Percentiles rank a stretch among this genome's conserved stretches.
phyloP scores from a whole-genome alignment of 2,113 vertebrate species.

The Orientallactaga bullata region DNA sequence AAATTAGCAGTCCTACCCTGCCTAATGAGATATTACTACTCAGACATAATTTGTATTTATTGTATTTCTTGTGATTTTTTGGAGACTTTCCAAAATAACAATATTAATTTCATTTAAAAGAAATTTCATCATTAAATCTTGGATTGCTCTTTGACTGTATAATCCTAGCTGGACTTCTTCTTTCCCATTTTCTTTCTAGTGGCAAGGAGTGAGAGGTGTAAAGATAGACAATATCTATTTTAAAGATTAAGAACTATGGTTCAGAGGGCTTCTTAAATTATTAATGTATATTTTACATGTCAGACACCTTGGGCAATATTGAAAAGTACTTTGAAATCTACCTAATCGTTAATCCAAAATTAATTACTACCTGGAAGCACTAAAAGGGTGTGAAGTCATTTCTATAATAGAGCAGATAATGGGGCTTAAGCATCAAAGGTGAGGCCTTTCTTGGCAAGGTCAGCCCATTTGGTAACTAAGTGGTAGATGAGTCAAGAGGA shows the following conservation, averaged over 20 bases:
- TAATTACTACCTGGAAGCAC: neutral
- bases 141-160: neutral
- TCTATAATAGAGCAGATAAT: neutral
- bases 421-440: neutral
- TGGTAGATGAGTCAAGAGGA: neutral
- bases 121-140: neutral
- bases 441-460: neutral
- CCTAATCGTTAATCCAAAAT: neutral
- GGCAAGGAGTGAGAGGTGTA: neutral
- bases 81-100: constrained; percentile 2
- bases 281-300: neutral
- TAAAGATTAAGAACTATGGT: constrained; percentile 31
- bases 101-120: neutral
- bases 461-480: neutral
- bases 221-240: neutral
- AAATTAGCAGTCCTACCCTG: neutral
- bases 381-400: neutral
- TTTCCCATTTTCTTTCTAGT: neutral
- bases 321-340: constrained; percentile 47
- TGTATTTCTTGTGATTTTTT: neutral
- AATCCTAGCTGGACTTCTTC: neutral
- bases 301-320: constrained; percentile 26
- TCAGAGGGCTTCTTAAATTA: neutral
- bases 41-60: neutral
- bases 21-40: neutral